Base-by-base conservation (phyloP, 1,140 invertebrate genomes). In the Laupala kohalensis region DNA sequence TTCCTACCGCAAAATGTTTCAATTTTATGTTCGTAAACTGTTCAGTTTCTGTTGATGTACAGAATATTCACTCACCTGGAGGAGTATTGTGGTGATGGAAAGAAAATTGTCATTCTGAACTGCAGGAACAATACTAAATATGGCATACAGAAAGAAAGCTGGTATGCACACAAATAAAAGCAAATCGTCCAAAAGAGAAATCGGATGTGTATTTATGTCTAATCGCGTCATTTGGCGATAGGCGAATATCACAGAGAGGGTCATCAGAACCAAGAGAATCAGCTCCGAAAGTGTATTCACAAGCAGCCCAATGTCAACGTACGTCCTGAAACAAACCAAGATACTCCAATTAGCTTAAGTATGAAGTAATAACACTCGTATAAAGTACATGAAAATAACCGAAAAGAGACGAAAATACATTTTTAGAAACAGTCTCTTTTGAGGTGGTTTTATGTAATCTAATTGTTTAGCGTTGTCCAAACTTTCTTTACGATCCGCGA, bases 161-260 rank as follows among this genome's bases (percentile, higher is more conserved):
- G 89, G 90, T 19, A 90, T 80, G 75, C 88, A 90, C 37, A 90
- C 85, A 74, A 90, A 88, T 0, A 91, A 81, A 0, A 91, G 78
- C 6, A 90, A 82, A 76, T 91, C 89, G 74, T 91, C 89, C 6
- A 90, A 80, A n/a, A 86, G 78, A 3, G 88, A 89, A 9, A 89
- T 83, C 3, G 86, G 84, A 74, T 88, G 84, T 67, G 81, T 81
- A 76, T 88, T 89, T 28, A 90, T 80, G 75, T 91, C 87, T 69
- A 90, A 77, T 74, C 85, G 84, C 12, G 81, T 80, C 23, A 86
- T 83, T 78, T 88, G 84, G 64, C 81, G 78, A 76, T 85, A 89
- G 2, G 86, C 85, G 15, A 86, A 74, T 1, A 88, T 75, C 0
- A 81, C 82, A 0, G 83, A 80, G 15, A 86, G 72, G 19, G 86